phyloP scores from a whole-genome alignment of 2,113 vertebrate species.

The Rhea pennata region DNA sequence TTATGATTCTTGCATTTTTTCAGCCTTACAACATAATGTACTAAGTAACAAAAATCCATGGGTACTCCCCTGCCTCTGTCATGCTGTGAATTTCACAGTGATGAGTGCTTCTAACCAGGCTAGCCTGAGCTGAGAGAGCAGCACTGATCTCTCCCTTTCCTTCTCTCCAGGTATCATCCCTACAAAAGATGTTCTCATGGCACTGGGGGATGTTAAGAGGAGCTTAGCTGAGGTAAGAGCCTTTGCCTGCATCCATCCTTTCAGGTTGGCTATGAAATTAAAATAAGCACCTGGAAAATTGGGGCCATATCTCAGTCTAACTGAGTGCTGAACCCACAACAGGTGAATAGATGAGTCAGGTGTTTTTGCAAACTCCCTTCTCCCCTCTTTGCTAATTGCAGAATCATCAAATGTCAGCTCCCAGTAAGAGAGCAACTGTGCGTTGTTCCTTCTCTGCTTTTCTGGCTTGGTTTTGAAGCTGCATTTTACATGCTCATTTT shows the following conservation, averaged over 20 bases:
- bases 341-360: constrained; percentile 35
- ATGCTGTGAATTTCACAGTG: neutral
- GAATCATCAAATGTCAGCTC: constrained; percentile 28
- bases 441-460: neutral
- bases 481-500: neutral
- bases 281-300: constrained; percentile 35
- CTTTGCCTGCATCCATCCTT: neutral
- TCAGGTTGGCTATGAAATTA: constrained; percentile 14
- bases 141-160: constrained; percentile 22
- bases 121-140: neutral
- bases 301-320: neutral
- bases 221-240: constrained; percentile 86
- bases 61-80: neutral
- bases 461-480: neutral
- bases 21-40: neutral
- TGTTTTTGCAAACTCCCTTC: neutral
- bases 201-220: constrained; percentile 88
- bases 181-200: constrained; percentile 89
- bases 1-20: neutral
- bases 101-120: neutral
- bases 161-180: constrained; percentile 84
- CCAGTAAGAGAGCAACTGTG: neutral
- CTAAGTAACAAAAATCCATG: neutral
- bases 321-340: neutral
- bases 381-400: constrained; percentile 3